These are phyloP conservation scores for Epinotia brunnichana DNA, from an alignment of 2,888 invertebrate genomes.

Conservation along the genomic window DNA sequence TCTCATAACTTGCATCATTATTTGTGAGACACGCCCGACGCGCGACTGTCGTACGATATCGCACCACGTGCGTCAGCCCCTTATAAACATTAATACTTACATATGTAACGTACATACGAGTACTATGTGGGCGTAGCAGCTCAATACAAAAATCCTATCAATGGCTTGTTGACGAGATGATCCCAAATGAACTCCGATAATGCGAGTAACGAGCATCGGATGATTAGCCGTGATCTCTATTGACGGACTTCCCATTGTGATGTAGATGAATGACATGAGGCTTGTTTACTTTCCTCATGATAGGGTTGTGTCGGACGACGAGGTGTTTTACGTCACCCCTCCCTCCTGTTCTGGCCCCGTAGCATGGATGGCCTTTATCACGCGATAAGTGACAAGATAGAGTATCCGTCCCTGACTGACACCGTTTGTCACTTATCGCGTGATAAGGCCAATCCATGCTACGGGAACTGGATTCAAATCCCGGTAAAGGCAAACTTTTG, in stretches of 20 bases:
- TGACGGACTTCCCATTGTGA: slow-evolving; percentile 30
- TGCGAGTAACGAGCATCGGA: slow-evolving; percentile 3
- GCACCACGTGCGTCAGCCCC: slow-evolving; percentile 39
- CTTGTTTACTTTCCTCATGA: background rate
- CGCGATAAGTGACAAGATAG: no score
- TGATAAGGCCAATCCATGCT: no score
- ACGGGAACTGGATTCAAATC: no score
- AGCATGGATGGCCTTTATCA: no score
- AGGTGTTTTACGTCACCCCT: background rate
- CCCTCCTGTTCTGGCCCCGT: no score
- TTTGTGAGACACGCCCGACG: slow-evolving; percentile 12
- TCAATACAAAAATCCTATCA: slow-evolving; percentile 37
- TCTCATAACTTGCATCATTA: slow-evolving; percentile 27
- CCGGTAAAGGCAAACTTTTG: no score
- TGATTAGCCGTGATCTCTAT: slow-evolving; percentile 14
- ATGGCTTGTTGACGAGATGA: slow-evolving; percentile 40
- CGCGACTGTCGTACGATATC: slow-evolving; percentile 37
- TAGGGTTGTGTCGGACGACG: background rate
- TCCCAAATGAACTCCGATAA: slow-evolving; percentile 32
- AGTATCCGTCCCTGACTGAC: no score
- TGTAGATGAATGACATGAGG: background rate
- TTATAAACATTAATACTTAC: slow-evolving; percentile 31
- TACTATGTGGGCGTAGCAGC: slow-evolving; percentile 29
- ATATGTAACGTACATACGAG: slow-evolving; percentile 26
- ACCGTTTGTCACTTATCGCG: no score